phyloP scores from a whole-genome alignment of 1,140 invertebrate species.

The Heliconius congener region DNA sequence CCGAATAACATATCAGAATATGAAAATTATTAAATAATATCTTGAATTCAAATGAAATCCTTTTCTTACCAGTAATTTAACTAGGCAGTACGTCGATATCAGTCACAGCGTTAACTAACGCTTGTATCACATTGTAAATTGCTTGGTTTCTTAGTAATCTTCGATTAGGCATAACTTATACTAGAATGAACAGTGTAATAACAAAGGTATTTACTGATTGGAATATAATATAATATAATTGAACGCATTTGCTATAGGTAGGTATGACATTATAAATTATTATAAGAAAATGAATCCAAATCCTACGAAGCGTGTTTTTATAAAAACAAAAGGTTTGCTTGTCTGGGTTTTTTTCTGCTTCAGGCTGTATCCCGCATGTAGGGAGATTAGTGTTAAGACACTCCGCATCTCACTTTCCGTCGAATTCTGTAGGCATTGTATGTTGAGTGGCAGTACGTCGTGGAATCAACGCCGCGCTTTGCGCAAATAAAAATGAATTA shows the following conservation, averaged over 20 bases:
- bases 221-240: not conserved
- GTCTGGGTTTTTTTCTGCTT: no score
- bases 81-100: not conserved
- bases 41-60: not conserved
- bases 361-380: no score
- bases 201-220: not conserved
- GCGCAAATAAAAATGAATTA: no score
- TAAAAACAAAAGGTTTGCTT: no score
- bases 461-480: no score
- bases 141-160: conserved; percentile 30
- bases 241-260: not conserved
- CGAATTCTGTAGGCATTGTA: no score
- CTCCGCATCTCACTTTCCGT: no score
- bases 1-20: no score
- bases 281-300: not conserved
- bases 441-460: no score
- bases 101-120: conserved; percentile 16
- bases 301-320: no score
- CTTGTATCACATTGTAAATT: conserved; percentile 34
- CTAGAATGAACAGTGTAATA: not conserved
- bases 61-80: not conserved
- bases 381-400: no score
- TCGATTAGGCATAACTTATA: conserved; percentile 18
- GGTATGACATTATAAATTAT: not conserved
- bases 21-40: no score